A percentile compares a stretch with the other conserved stretches of the same genome.
Evolutionary conservation across 2,113 vertebrate genomes (phyloP).

Genomic region (Phalacrocorax pelagicus): DNA sequence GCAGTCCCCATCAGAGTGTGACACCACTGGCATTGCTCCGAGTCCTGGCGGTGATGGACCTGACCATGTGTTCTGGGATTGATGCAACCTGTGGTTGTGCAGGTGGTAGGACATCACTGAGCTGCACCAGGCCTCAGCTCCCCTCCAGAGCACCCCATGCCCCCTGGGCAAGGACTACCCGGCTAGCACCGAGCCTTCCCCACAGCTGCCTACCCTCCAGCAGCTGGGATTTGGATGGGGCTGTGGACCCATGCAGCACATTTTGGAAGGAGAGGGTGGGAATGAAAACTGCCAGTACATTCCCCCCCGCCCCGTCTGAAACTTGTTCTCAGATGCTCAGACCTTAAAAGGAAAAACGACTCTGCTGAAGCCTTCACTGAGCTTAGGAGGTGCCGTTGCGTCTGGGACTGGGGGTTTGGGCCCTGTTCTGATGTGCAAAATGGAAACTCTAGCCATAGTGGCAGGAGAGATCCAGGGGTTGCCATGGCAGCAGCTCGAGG

Average conservation of each 20-base stretch:
- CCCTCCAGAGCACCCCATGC: rapidly evolving
- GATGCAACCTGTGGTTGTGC: not conserved
- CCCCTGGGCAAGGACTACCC: rapidly evolving
- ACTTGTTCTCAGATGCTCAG: not conserved
- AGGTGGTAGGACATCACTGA: rapidly evolving
- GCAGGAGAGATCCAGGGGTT: not conserved
- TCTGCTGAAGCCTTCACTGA: not conserved
- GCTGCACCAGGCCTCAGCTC: not conserved
- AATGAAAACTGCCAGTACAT: not conserved
- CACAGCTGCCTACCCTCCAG: not conserved
- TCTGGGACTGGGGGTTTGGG: not conserved
- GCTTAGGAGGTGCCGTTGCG: not conserved
- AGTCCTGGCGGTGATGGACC: rapidly evolving
- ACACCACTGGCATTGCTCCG: rapidly evolving
- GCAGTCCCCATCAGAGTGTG: rapidly evolving
- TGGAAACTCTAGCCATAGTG: not conserved
- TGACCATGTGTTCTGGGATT: not conserved
- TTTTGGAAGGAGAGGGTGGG: not conserved
- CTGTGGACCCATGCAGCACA: not conserved
- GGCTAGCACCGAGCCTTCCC: rapidly evolving
- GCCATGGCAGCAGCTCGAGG: rapidly evolving
- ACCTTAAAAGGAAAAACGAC: conserved; percentile 34
- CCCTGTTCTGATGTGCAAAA: not conserved
- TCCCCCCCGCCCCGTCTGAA: not conserved
- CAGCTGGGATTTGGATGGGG: not conserved